A percentile compares a stretch with the other conserved stretches of the same genome.
Evolutionary conservation across 2,797 vertebrate species (phyloP).

Genomic region (Peromyscus attwateri): DNA sequence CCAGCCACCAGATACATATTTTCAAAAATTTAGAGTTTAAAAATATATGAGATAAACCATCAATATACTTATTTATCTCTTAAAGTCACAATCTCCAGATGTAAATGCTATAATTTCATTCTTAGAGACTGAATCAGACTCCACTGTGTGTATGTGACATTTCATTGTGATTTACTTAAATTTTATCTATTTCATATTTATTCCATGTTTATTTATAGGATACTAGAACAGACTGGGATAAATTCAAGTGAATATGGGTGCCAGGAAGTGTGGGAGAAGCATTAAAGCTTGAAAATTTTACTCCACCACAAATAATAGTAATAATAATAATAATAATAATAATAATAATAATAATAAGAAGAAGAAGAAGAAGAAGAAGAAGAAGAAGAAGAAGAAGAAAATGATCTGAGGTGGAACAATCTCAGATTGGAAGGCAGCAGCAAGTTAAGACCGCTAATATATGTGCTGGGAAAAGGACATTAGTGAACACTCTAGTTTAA

Average conservation of each 20-base stretch:
- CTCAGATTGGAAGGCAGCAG: not conserved
- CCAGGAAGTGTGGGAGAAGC: not conserved
- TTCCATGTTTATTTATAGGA: not conserved
- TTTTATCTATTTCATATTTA: not conserved
- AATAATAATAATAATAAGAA: not conserved
- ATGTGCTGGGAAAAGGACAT: not conserved
- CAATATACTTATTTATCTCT: not conserved
- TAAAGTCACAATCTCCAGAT: not conserved
- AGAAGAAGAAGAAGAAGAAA: too few relatives aligned
- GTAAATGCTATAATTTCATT: not conserved
- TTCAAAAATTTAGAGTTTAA: not conserved
- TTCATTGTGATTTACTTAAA: conserved; percentile 17
- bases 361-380: too few relatives aligned
- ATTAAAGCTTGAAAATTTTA: not conserved
- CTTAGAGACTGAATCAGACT: not conserved
- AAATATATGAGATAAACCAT: not conserved
- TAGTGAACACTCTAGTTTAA: not conserved
- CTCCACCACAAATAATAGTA: not conserved
- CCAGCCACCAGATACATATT: not conserved
- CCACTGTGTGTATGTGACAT: not conserved
- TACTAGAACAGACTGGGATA: not conserved
- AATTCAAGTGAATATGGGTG: not conserved
- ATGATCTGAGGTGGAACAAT: not conserved
- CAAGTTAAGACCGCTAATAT: not conserved
- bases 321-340: not conserved